Evolutionary conservation across 1,140 invertebrate genomes (phyloP), one percentile per base, ranked within the genome.

Genomic region (Drosophila ambigua): DNA sequence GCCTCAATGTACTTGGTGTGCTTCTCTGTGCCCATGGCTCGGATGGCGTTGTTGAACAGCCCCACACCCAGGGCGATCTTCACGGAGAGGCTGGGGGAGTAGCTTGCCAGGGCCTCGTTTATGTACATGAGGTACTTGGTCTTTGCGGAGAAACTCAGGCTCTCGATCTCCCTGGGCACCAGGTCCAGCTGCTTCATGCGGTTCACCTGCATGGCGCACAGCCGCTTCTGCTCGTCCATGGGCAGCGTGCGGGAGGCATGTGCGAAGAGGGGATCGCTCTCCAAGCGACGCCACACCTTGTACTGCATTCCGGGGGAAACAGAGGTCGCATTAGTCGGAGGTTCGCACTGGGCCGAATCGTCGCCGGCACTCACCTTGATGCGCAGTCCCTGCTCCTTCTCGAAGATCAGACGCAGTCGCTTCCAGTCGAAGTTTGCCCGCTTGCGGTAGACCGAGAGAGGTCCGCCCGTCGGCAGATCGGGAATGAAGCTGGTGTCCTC

Each of bases 231-330:
- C 83, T 98, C 96, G 61, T 97, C 96, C n/a, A 96, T 91, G 5
- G 94, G 92, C 9, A 94, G 93, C n/a, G 93, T 92, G 6, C 93
- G 92, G 3, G 91, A 87, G 23, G 92, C 82, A 74, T 93, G 93
- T 39, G 94, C 93, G 91, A 99, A 99, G 0, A 96, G 79, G 5
- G 97, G 95, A 91, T 98, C 96, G n/a, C 93, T 95, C 92, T 97
- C 95, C 39, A 99, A 90, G 4, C 94, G 95, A 24, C 95, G 94
- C 95, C 96, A 98, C 67, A 98, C 93, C 90, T 95, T 95, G 79
- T 96, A 94, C 97, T 98, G 89, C 41, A 94, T 11, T 39, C 0
- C 9, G 61, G 6, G 49, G 23, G 5, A 35, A 63, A 61, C 59
- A 24, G 8, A 11, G 54, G 6, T 13, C 4, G 9, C 9, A 16